Conservation (phyloP, 2,113 vertebrate species). For the Eudyptes chrysolophus region DNA sequence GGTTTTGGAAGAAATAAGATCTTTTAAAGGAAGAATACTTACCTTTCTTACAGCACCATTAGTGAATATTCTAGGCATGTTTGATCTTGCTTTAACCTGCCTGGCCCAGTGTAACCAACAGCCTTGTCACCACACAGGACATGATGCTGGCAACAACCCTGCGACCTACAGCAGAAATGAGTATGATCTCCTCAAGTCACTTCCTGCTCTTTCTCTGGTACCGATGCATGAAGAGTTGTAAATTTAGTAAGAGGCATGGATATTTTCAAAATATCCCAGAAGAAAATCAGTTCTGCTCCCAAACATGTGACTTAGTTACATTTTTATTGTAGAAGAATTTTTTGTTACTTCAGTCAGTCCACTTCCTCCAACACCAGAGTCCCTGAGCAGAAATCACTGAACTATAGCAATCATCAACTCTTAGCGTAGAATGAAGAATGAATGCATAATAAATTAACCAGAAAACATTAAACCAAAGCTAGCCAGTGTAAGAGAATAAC, state of each 20-base stretch:
- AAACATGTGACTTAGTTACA: not conserved
- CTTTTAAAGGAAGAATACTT: not conserved
- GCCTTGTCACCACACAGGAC: not conserved
- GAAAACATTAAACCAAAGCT: not conserved
- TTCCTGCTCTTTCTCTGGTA: not conserved
- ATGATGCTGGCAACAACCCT: not conserved
- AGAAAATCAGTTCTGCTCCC: not conserved
- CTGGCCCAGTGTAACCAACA: not conserved
- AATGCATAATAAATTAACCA: not conserved
- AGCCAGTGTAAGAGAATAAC: not conserved
- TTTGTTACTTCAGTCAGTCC: not conserved
- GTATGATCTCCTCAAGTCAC: accelerated
- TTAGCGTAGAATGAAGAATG: not conserved
- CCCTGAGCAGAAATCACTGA: not conserved
- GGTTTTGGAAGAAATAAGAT: not conserved
- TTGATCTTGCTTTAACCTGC: not conserved
- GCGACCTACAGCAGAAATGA: not conserved
- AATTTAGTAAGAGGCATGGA: not conserved
- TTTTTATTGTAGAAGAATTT: not conserved
- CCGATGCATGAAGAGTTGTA: not conserved
- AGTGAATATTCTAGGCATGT: not conserved
- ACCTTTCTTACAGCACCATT: not conserved
- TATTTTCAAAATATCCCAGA: not conserved
- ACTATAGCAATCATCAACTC: not conserved
- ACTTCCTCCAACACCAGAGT: not conserved